Percentiles rank a stretch among this genome's conserved stretches.
Conservation (phyloP, 2,113 vertebrate species). For the Halcyon malimbica region DNA sequence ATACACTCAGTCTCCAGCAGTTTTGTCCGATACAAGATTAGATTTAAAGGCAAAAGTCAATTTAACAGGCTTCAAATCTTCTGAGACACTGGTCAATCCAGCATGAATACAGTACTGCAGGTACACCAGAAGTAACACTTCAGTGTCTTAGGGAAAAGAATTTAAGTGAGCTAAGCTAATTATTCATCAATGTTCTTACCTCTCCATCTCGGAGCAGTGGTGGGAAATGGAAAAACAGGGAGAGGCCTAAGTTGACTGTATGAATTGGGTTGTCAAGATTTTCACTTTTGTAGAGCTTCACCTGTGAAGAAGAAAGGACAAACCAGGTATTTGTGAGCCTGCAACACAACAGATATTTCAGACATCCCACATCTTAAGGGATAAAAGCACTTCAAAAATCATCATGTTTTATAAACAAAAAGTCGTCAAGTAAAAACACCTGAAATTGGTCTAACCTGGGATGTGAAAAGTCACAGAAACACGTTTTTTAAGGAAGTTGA, state of each 20-base stretch:
- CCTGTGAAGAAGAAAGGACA: slow-evolving; percentile 72
- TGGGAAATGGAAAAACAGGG: slow-evolving; percentile 96
- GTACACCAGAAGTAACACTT: not conserved
- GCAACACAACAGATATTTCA: not conserved
- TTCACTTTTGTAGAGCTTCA: slow-evolving; percentile 95
- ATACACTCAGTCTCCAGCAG: not conserved
- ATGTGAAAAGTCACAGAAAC: not conserved
- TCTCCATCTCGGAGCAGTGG: slow-evolving; percentile 92
- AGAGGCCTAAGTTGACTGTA: slow-evolving; percentile 91
- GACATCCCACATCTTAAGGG: not conserved
- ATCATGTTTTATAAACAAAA: not conserved
- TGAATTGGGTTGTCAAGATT: slow-evolving; percentile 96
- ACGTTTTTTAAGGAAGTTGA: not conserved
- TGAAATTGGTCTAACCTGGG: not conserved
- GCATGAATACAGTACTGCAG: not conserved
- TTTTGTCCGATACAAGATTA: not conserved
- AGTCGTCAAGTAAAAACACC: not conserved
- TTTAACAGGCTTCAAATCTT: not conserved
- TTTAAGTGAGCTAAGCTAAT: not conserved
- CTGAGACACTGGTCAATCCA: not conserved
- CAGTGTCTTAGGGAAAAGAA: not conserved
- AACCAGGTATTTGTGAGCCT: not conserved
- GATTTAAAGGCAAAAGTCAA: not conserved
- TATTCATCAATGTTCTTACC: slow-evolving; percentile 70
- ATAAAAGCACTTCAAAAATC: not conserved